Percentiles rank a stretch among this genome's conserved stretches.
Conservation (phyloP, 2,888 invertebrate genomes). For the Troides oblongomaculatus region DNA sequence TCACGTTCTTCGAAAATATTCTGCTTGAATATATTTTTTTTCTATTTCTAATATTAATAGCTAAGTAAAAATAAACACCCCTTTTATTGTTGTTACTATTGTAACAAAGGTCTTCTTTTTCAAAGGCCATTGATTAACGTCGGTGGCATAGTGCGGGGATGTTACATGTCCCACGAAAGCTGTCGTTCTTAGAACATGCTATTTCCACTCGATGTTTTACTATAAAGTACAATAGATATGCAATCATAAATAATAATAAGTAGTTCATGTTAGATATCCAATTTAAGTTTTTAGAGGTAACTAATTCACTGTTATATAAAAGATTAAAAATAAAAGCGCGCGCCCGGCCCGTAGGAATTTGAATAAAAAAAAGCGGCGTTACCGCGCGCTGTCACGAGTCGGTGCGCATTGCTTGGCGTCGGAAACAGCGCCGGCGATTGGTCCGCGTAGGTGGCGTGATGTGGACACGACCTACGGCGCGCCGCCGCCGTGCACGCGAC, state of each 20-base stretch:
- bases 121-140: too few species aligned
- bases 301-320: slow-evolving; percentile 30
- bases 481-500: slow-evolving; percentile 40
- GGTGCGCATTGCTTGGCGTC: slow-evolving; percentile 49
- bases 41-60: background rate
- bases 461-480: slow-evolving; percentile 37
- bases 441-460: slow-evolving; percentile 67
- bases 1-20: background rate
- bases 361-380: slow-evolving; percentile 25
- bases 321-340: slow-evolving; percentile 41
- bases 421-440: slow-evolving; percentile 57
- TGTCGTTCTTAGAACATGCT: too few species aligned
- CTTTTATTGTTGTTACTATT: too few species aligned
- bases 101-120: too few species aligned
- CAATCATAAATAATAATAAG: too few species aligned
- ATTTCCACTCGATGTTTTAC: background rate
- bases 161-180: too few species aligned
- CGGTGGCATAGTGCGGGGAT: too few species aligned
- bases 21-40: background rate
- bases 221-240: background rate
- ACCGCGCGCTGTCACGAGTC: slow-evolving; percentile 43
- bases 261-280: background rate
- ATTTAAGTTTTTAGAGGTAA: slow-evolving; percentile 2
- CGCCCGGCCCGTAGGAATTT: slow-evolving; percentile 5
- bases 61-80: too few species aligned